Evolutionary conservation across 2,888 invertebrate species (phyloP).

Genomic region (Aspidiotus rigidus): DNA sequence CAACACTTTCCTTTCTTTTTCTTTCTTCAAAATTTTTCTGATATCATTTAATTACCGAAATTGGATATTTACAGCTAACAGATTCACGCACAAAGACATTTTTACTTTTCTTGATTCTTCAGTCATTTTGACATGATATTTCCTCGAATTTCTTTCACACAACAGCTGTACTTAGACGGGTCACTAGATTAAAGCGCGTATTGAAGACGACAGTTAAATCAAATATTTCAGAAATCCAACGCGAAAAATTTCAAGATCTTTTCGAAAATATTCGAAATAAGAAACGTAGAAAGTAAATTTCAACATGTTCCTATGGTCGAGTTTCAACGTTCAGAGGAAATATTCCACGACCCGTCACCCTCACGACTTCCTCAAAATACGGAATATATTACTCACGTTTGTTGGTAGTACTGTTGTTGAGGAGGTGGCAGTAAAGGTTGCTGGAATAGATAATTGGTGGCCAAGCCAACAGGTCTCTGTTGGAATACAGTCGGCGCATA

Average conservation of each 20-base stretch:
- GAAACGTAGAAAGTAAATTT: not conserved
- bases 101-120: no score
- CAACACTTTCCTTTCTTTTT: no score
- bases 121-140: no score
- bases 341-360: conserved; percentile 5
- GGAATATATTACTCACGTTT: conserved; percentile 22
- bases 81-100: no score
- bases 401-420: conserved; percentile 26
- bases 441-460: conserved; percentile 17
- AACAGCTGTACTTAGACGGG: no score
- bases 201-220: not conserved
- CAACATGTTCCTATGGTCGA: not conserved
- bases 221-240: not conserved
- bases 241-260: not conserved
- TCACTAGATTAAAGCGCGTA: no score
- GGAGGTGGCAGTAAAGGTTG: conserved; percentile 12
- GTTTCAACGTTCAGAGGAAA: not conserved
- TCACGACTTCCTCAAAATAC: conserved; percentile 13
- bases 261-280: not conserved
- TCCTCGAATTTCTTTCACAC: no score
- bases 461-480: conserved; percentile 17
- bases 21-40: no score
- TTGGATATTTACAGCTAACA: no score
- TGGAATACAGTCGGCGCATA: not conserved
- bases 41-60: no score